A percentile compares a stretch with the other conserved stretches of the same genome.
phyloP scores from a whole-genome alignment of 2,888 invertebrate genomes.

The Leptarthrus brevirostris region DNA sequence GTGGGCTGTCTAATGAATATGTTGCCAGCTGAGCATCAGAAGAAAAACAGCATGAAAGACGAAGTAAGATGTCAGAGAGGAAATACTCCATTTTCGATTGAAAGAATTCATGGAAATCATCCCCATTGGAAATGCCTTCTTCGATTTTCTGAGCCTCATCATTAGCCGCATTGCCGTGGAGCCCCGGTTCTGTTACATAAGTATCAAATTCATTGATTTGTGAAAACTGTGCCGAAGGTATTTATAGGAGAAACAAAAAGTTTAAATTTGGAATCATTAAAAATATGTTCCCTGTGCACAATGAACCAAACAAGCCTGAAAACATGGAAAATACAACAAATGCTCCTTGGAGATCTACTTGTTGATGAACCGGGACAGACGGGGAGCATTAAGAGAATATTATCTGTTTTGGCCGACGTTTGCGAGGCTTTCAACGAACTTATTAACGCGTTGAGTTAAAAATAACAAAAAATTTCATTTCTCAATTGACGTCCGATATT shows the following conservation, averaged over 20 bases:
- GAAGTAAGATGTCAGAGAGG: not conserved
- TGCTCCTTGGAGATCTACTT: no score
- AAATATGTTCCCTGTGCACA: not conserved
- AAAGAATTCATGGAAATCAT: not conserved
- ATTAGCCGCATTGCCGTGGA: not conserved
- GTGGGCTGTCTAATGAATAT: not conserved
- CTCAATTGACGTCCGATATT: conserved; percentile 27
- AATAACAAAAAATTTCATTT: conserved; percentile 27
- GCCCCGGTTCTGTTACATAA: not conserved
- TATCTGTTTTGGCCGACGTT: conserved; percentile 18
- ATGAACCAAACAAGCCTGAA: not conserved
- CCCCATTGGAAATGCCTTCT: not conserved
- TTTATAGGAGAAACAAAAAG: conserved; percentile 21
- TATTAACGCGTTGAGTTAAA: conserved; percentile 22
- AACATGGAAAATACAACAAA: not conserved
- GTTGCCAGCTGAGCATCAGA: not conserved
- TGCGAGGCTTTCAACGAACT: conserved; percentile 13
- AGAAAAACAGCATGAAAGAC: not conserved
- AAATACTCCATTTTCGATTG: not conserved
- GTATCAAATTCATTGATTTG: conserved; percentile 8
- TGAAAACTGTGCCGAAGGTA: not conserved
- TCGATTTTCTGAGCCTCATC: not conserved
- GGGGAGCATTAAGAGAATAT: not conserved
- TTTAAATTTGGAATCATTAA: conserved; percentile 19
- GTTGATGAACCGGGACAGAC: no score